These are phyloP conservation scores for Therioaphis trifolii DNA, from an alignment of 2,888 invertebrate genomes.

Conservation along the genomic window DNA sequence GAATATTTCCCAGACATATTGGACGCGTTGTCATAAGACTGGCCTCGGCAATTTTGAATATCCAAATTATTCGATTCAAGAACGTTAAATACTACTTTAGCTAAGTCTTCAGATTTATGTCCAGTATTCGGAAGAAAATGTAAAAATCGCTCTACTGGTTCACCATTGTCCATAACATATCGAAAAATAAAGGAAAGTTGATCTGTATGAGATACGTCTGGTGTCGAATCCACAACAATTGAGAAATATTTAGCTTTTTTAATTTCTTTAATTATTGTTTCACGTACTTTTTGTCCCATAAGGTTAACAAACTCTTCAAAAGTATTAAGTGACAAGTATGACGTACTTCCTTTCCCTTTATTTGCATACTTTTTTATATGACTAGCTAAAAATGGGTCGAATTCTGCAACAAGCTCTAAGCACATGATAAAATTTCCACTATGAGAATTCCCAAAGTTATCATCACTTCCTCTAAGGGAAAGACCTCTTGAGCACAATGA, in stretches of 20 bases:
- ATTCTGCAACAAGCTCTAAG: conserved; percentile 66
- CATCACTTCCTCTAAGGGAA: conserved; percentile 65
- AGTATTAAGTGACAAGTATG: conserved; percentile 35
- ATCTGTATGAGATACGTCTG: conserved; percentile 63
- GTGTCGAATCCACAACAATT: conserved; percentile 51
- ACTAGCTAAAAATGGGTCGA: background rate
- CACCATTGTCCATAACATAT: conserved; percentile 66
- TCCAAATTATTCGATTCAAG: conserved; percentile 64
- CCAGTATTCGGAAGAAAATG: conserved; percentile 66
- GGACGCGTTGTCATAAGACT: conserved; percentile 67
- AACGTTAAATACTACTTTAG: conserved; percentile 59
- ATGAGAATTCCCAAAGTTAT: conserved; percentile 1
- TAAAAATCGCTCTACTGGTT: conserved; percentile 67
- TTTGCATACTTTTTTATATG: conserved; percentile 50
- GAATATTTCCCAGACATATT: conserved; percentile 67
- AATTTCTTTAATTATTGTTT: conserved; percentile 42
- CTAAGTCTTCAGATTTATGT: conserved; percentile 67
- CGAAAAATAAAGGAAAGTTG: conserved; percentile 67
- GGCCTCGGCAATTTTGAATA: conserved; percentile 66
- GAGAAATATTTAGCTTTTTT: conserved; percentile 47
- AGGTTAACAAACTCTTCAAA: conserved; percentile 26
- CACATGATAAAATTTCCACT: conserved; percentile 67
- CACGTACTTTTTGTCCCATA: conserved; percentile 16
- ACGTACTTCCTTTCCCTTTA: conserved; percentile 11
- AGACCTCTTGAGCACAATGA: conserved; percentile 65